Base-by-base conservation (phyloP, 2,888 invertebrate genomes). In the Anagyrus pseudococci region DNA sequence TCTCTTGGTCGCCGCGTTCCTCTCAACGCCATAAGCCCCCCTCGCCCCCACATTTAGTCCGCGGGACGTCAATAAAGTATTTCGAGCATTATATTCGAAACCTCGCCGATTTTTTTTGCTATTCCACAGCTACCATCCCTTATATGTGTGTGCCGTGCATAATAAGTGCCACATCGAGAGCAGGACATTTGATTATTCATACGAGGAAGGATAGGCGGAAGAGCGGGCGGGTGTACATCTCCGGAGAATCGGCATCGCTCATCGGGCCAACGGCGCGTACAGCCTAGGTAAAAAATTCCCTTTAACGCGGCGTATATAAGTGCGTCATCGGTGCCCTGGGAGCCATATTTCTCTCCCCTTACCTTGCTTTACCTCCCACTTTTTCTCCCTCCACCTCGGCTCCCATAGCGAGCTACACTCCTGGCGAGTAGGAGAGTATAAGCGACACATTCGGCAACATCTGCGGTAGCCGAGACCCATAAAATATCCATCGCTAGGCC, bases 401-500 rank as follows among this genome's bases (percentile, higher is more conserved):
- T 19, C 17, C 15, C n/a, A 26, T 19, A 13, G 4, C n/a, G n/a
- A n/a, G n/a, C n/a, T n/a, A n/a, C n/a, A n/a, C n/a, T 7, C 20
- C 4, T 13, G 46, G 10, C 44, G n/a, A n/a, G n/a, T n/a, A n/a
- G n/a, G n/a, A n/a, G n/a, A n/a, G n/a, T n/a, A n/a, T n/a, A n/a
- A n/a, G 10, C 20, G 55, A 47, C 53, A 26, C 4, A 4, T 48
- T 41, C 49, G 29, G 23, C 25, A 41, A 40, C 60, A 56, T 44
- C 54, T 49, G 49, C 56, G 54, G 19, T 26, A 44, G 17, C 22
- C 46, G 20, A 33, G 15, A 62, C 65, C 62, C 70, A 68, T 70
- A 69, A 72, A 73, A 73, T 73, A 69, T 72, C 72, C 69, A 71
- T 70, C 64, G 48, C 54, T 57, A 50, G 58, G 2, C 13, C 20